These are phyloP conservation scores for Nipponacmea schrenckii DNA, from an alignment of 2,888 invertebrate genomes.

Conservation along the genomic window DNA sequence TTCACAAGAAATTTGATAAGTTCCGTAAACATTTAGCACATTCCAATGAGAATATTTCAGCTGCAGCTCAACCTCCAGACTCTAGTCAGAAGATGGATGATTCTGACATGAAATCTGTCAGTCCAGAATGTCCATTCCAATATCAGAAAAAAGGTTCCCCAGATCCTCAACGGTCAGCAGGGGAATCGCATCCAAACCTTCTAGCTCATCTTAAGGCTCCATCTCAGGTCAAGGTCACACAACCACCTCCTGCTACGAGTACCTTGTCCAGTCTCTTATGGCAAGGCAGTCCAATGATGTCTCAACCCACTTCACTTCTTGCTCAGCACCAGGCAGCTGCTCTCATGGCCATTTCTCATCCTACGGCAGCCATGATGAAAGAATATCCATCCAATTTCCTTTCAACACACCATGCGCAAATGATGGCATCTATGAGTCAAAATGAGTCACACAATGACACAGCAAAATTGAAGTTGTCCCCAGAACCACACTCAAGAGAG, in stretches of 20 bases:
- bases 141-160: conserved; percentile 9
- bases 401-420: background rate
- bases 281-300: conserved; percentile 18
- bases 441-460: conserved; percentile 18
- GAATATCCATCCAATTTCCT: background rate
- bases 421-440: conserved; percentile 9
- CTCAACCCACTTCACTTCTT: conserved; percentile 6
- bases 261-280: background rate
- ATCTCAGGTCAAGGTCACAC: conserved; percentile 28
- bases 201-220: conserved; percentile 56
- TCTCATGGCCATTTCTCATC: background rate
- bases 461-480: background rate
- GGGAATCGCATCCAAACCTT: conserved; percentile 58
- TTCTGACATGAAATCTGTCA: conserved; percentile 15
- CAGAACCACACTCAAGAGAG: conserved; percentile 24
- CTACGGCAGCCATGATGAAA: conserved; percentile 4
- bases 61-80: conserved; percentile 7
- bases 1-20: conserved; percentile 61
- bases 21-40: conserved; percentile 44
- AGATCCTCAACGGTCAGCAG: conserved; percentile 40
- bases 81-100: conserved; percentile 19
- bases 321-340: conserved; percentile 19
- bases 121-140: conserved; percentile 11
- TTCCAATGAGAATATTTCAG: conserved; percentile 14
- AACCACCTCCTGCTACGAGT: conserved; percentile 5